Evolutionary conservation across 1,140 invertebrate genomes (phyloP).

Genomic region (Micrasema longulum): DNA sequence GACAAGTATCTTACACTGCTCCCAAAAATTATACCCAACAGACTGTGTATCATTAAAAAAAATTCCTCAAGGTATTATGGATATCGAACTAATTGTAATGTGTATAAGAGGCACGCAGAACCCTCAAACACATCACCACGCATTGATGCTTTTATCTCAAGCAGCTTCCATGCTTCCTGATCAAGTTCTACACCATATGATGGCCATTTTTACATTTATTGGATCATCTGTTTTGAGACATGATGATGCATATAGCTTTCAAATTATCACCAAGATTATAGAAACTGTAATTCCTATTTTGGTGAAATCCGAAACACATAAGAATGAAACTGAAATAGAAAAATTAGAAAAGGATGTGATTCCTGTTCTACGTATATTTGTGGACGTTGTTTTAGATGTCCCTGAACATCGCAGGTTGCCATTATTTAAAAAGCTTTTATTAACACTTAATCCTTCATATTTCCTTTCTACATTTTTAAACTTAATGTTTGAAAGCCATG

Average conservation of each 20-base stretch:
- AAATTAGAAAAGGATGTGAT: constrained; percentile 68
- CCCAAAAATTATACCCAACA: constrained; percentile 69
- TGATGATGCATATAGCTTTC: constrained; percentile 94
- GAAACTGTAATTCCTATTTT: constrained; percentile 91
- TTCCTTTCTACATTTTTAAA: constrained; percentile 84
- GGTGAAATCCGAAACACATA: constrained; percentile 69
- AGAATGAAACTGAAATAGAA: constrained; percentile 64
- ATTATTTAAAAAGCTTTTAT: constrained; percentile 83
- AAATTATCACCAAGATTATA: constrained; percentile 91
- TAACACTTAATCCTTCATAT: constrained; percentile 75
- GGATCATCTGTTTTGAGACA: constrained; percentile 90
- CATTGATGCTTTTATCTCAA: constrained; percentile 83
- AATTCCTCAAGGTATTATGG: constrained; percentile 73
- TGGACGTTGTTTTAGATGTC: constrained; percentile 88
- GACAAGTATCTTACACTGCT: constrained; percentile 80
- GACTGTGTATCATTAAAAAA: constrained; percentile 65
- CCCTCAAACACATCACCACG: constrained; percentile 94
- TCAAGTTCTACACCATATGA: constrained; percentile 89
- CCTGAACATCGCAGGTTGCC: constrained; percentile 87
- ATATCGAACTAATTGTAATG: constrained; percentile 87
- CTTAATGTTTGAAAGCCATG: constrained; percentile 77
- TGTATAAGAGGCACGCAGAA: constrained; percentile 91
- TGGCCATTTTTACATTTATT: constrained; percentile 97
- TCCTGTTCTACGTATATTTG: constrained; percentile 87
- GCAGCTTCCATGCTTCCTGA: constrained; percentile 82